These are phyloP conservation scores for Diabrotica virgifera DNA, from an alignment of 1,140 invertebrate genomes.

Conservation along the genomic window DNA sequence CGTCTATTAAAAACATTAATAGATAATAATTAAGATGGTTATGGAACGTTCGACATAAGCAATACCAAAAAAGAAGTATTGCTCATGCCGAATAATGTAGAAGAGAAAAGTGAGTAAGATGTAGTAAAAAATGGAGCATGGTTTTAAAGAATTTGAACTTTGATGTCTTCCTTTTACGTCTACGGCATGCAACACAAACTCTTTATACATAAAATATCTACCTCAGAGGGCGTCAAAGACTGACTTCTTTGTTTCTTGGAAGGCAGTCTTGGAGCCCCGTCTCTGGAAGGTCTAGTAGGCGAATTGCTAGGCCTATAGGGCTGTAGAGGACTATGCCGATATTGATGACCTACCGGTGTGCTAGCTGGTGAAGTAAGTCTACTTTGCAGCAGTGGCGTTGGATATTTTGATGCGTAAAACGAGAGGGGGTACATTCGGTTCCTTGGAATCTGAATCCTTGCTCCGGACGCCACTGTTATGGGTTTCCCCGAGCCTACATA, in stretches of 20 bases:
- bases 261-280: constrained; percentile 59
- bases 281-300: constrained; percentile 55
- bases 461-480: constrained; percentile 83
- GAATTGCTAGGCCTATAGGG: constrained; percentile 43
- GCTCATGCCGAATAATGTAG: too few relatives aligned
- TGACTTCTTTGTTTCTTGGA: constrained; percentile 68
- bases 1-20: too few relatives aligned
- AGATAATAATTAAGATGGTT: too few relatives aligned
- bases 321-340: constrained; percentile 33
- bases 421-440: constrained; percentile 68
- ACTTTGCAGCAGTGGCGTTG: constrained; percentile 38
- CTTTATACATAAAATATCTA: background rate
- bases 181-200: too few relatives aligned
- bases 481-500: constrained; percentile 88
- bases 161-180: too few relatives aligned
- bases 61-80: too few relatives aligned
- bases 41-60: too few relatives aligned
- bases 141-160: too few relatives aligned
- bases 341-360: constrained; percentile 36
- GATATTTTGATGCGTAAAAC: constrained; percentile 62
- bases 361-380: constrained; percentile 42
- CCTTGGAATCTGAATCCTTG: constrained; percentile 75
- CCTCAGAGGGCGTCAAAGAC: constrained; percentile 61
- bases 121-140: too few relatives aligned
- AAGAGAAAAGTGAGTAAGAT: too few relatives aligned